phyloP scores from a whole-genome alignment of 1,140 invertebrate genomes.

The Drosophila nigromelanica region DNA sequence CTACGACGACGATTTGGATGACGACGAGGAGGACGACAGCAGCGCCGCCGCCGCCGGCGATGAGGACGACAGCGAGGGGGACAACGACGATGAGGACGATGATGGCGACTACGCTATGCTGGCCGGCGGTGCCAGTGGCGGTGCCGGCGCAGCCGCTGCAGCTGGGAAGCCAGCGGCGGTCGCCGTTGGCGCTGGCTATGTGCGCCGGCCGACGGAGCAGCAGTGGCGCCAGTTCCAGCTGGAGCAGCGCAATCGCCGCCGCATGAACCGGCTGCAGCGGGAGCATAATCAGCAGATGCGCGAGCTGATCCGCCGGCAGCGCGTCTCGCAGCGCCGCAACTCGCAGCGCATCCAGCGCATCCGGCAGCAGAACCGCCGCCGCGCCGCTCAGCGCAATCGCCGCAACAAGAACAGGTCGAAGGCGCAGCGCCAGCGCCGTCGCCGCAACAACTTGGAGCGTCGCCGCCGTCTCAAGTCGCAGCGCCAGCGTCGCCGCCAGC shows the following conservation, averaged over 20 bases:
- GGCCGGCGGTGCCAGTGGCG: neutral
- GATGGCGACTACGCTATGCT: slow-evolving; percentile 46
- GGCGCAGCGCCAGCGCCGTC: slow-evolving; percentile 50
- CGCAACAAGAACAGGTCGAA: slow-evolving; percentile 31
- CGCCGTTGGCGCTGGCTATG: neutral
- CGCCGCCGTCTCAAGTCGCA: slow-evolving; percentile 45
- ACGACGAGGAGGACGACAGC: slow-evolving; percentile 40
- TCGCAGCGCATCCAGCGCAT: slow-evolving; percentile 31
- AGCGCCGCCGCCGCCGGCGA: neutral
- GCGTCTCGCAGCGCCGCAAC: slow-evolving; percentile 37
- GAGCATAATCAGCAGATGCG: slow-evolving; percentile 63
- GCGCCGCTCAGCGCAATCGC: slow-evolving; percentile 30
- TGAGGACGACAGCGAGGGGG: neutral
- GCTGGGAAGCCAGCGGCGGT: slow-evolving; percentile 3
- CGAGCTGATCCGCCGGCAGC: slow-evolving; percentile 53
- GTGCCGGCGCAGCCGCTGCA: neutral
- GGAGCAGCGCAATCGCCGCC: slow-evolving; percentile 64
- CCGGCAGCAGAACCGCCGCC: slow-evolving; percentile 36
- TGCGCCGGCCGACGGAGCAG: slow-evolving; percentile 45
- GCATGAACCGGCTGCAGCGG: slow-evolving; percentile 60
- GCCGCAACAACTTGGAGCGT: slow-evolving; percentile 29
- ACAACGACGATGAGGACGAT: slow-evolving; percentile 36
- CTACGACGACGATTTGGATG: slow-evolving; percentile 22
- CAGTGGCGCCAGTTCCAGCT: slow-evolving; percentile 67
- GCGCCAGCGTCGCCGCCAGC: slow-evolving; percentile 45